Base-by-base conservation (phyloP, 2,888 invertebrate species). In the Lepidonotus clava region DNA sequence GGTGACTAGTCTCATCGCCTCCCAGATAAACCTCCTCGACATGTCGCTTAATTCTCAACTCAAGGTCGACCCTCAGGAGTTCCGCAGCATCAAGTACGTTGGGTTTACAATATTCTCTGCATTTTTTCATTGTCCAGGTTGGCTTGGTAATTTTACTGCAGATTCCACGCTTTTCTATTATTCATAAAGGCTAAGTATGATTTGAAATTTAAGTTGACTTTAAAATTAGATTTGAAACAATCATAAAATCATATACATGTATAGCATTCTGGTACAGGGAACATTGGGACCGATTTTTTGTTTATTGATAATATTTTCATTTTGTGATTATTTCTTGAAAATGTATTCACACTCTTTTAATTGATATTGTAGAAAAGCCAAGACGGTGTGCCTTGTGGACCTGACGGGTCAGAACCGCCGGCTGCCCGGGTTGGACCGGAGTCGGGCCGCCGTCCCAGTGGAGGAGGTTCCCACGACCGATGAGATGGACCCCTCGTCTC, bases 11-110 rank as follows among this genome's bases (percentile, higher is more conserved):
- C 91, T 94, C 87, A 91, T 94, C 91, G 92, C 93, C 1, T 94
- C 94, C 2, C 93, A 93, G 87, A 92, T 95, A 41, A 92, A 94
- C 86, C 92, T 94, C 14, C 91, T 95, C 41, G 95, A 95, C 90
- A 93, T 95, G 86, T 94, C 94, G 11, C 94, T 94, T 51, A 95
- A 95, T 90, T 92, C 93, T 32, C 91, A 92, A 85, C 92, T 94
- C 85, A 91, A 90, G 77, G 91, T 94, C 67, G 91, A 92, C 86
- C 91, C 92, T 2, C 87, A 91, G 51, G 92, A 93, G 87, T 91
- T 94, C 40, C 90, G 91, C 71, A 90, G 91, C 40, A 90, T 93
- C 89, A 93, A 91, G 94, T 94, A 89, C 88, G 91, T 90, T 66
- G 51, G 51, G 11, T 21, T n/a, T n/a, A n/a, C n/a, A n/a, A n/a